These are phyloP conservation scores for Nannospalax galili DNA, from an alignment of 2,113 vertebrate genomes.

Conservation along the genomic window DNA sequence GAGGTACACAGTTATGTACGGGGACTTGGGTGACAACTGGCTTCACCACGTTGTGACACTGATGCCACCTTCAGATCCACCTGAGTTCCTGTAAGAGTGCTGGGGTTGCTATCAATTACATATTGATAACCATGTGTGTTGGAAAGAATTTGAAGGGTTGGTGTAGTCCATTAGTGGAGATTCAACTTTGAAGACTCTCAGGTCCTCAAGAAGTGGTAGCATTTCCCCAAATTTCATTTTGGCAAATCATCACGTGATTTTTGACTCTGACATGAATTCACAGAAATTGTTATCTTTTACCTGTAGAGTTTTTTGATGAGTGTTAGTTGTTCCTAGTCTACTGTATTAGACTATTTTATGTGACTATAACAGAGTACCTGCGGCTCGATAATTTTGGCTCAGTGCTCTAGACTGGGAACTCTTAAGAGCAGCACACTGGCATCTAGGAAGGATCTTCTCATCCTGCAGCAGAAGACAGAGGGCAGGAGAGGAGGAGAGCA, in stretches of 20 bases:
- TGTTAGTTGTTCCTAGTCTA: neutral
- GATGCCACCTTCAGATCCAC: neutral
- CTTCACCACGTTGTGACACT: neutral
- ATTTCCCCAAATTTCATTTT: neutral
- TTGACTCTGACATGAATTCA: neutral
- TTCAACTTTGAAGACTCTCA: neutral
- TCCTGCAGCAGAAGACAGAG: neutral
- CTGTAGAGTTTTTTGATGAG: neutral
- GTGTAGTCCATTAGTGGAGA: conserved; percentile 44
- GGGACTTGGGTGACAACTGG: neutral
- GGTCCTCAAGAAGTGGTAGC: neutral
- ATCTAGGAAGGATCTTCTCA: neutral
- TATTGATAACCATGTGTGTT: conserved; percentile 50
- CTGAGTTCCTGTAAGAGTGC: neutral
- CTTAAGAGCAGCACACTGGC: neutral
- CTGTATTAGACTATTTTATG: neutral
- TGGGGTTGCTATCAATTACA: conserved; percentile 57
- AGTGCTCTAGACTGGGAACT: neutral
- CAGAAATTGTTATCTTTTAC: neutral
- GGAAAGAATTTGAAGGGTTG: conserved; percentile 60
- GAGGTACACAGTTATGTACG: neutral
- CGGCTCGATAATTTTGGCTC: neutral
- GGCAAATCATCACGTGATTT: neutral
- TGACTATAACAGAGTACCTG: neutral
- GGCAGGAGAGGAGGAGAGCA: neutral